Percentiles rank a stretch among this genome's conserved stretches.
These are phyloP conservation scores for Enteromius thamalakanensis DNA, from an alignment of 2,797 vertebrate species.

Conservation along the genomic window DNA sequence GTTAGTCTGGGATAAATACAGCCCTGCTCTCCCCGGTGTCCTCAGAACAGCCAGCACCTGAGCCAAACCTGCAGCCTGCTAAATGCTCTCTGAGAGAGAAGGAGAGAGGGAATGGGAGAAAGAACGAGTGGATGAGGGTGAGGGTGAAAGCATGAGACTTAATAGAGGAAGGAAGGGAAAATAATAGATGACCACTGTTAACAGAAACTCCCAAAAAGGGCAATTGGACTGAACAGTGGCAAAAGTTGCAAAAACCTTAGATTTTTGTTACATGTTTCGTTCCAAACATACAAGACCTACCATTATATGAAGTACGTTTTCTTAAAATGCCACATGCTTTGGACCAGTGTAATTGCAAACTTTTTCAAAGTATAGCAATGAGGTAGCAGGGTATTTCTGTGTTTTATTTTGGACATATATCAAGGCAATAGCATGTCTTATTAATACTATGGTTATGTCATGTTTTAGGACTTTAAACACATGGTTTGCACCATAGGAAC, in stretches of 20 bases:
- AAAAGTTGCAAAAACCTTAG: background rate
- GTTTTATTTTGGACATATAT: background rate
- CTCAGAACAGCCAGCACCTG: conserved; percentile 7
- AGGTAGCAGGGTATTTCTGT: background rate
- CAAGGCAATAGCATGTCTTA: background rate
- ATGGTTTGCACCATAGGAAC: background rate
- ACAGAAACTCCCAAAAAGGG: background rate
- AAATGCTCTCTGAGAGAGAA: conserved; percentile 1
- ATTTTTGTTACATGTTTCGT: background rate
- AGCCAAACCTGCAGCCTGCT: background rate
- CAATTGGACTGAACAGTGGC: background rate
- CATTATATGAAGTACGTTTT: background rate
- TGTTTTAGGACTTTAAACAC: background rate
- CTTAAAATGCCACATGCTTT: background rate
- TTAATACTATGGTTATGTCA: background rate
- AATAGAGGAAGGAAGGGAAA: background rate
- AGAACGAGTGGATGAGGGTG: background rate
- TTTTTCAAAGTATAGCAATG: background rate
- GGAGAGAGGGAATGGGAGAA: conserved; percentile 11
- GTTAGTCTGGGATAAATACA: conserved; percentile 51
- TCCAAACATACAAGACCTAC: background rate
- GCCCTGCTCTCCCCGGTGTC: conserved; percentile 38
- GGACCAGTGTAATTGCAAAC: no score
- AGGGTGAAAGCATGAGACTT: background rate
- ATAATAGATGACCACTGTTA: background rate